phyloP scores from a whole-genome alignment of 35 echinoderm and acorn worm genomes.

The Eucidaris tribuloides region DNA sequence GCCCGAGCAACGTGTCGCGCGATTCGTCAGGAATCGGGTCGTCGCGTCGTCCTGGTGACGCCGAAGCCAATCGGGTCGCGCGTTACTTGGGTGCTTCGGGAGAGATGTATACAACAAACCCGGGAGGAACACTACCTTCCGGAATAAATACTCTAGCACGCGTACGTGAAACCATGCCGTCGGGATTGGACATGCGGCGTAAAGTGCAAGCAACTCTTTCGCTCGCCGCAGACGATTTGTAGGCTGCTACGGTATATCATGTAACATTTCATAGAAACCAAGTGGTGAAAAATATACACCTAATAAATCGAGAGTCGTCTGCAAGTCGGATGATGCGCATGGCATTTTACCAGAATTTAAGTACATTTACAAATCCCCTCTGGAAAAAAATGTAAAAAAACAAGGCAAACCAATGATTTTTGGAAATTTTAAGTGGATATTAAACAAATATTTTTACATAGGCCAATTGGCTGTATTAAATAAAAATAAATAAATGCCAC shows the following conservation, averaged over 20 bases:
- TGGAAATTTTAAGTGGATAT: no score
- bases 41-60: background rate
- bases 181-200: background rate
- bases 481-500: no score
- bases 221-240: background rate
- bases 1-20: background rate
- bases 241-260: slow-evolving; percentile 34
- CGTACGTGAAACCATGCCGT: slow-evolving; percentile 23
- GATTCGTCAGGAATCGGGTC: background rate
- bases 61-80: background rate
- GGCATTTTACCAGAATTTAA: no score
- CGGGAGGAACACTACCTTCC: slow-evolving; percentile 29
- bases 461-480: no score
- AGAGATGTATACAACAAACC: slow-evolving; percentile 8
- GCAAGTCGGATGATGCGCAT: no score
- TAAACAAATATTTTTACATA: no score
- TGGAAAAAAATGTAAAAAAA: no score
- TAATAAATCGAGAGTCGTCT: no score
- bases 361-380: no score
- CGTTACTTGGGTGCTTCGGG: background rate
- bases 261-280: no score
- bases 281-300: no score
- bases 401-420: no score
- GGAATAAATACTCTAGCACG: slow-evolving; percentile 33
- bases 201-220: slow-evolving; percentile 15